Evolutionary conservation across 2,888 invertebrate genomes (phyloP).

Genomic region (Scaptodrosophila latifasciaeformis): DNA sequence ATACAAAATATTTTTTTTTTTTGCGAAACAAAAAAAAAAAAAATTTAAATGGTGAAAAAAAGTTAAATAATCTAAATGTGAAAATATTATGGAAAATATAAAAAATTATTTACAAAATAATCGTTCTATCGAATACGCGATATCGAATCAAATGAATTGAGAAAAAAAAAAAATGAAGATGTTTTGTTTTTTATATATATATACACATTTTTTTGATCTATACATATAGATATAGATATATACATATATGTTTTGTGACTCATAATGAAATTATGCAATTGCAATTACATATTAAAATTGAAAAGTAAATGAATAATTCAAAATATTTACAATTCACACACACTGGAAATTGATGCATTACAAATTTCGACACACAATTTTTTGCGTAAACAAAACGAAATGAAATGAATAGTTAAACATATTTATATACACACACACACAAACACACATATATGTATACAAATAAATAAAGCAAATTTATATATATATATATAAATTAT

Average conservation of each 20-base stretch:
- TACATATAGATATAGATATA: conserved; percentile 23
- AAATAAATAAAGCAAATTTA: conserved; percentile 7
- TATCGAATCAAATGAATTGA: too few species aligned
- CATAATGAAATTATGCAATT: conserved; percentile 55
- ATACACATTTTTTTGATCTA: conserved; percentile 15
- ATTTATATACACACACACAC: conserved; percentile 21
- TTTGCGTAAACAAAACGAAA: too few species aligned
- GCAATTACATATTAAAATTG: too few species aligned
- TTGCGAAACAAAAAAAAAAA: conserved; percentile 23
- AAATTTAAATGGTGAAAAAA: conserved; percentile 15
- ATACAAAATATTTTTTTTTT: conserved; percentile 31
- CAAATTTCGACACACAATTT: too few species aligned
- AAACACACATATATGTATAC: conserved; percentile 4
- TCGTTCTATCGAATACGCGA: too few species aligned
- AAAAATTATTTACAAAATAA: too few species aligned
- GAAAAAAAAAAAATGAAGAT: too few species aligned
- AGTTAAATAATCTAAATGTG: conserved; percentile 18
- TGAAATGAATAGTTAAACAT: too few species aligned
- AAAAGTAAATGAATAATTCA: conserved; percentile 42
- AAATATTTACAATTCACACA: conserved; percentile 18
- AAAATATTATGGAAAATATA: conserved; percentile 16
- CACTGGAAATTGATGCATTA: too few species aligned
- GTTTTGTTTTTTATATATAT: conserved; percentile 15
- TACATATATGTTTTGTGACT: conserved; percentile 23
- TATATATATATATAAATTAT: conserved; percentile 24